Evolutionary conservation across 2,888 invertebrate species (phyloP).

Genomic region (Dendrolimus houi): DNA sequence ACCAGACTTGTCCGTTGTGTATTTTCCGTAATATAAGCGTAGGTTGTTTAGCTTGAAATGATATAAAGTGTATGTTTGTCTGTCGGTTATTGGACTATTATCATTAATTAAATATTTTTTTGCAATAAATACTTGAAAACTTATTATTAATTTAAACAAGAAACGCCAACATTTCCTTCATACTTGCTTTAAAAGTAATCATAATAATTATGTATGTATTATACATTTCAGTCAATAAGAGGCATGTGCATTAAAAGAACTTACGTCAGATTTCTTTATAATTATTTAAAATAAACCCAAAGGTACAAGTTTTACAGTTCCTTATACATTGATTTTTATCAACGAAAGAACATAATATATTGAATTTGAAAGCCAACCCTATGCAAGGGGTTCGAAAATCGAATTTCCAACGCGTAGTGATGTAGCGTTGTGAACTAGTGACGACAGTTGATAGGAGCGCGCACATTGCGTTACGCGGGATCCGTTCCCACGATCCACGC

Average conservation of each 20-base stretch:
- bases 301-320: neutral
- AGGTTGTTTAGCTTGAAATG: too few relatives aligned
- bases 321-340: constrained; percentile 7
- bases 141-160: too few relatives aligned
- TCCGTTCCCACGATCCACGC: constrained; percentile 71
- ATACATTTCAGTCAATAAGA: constrained; percentile 38
- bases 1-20: too few relatives aligned
- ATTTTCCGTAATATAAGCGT: too few relatives aligned
- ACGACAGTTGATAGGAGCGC: constrained; percentile 55
- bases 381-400: constrained; percentile 19
- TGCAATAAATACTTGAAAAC: too few relatives aligned
- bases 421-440: constrained; percentile 17
- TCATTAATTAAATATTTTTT: neutral
- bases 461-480: constrained; percentile 61
- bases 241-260: constrained; percentile 46
- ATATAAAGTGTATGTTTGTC: too few relatives aligned
- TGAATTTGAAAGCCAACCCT: constrained; percentile 27
- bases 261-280: constrained; percentile 11
- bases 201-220: constrained; percentile 40
- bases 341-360: constrained; percentile 6
- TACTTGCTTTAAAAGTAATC: constrained; percentile 48
- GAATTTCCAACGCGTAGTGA: constrained; percentile 22
- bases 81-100: neutral
- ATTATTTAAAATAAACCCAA: constrained; percentile 13
- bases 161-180: constrained; percentile 29